Evolutionary conservation across 1,140 invertebrate species (phyloP), one percentile per base, ranked within the genome.

Genomic region (Epicauta chinensis): DNA sequence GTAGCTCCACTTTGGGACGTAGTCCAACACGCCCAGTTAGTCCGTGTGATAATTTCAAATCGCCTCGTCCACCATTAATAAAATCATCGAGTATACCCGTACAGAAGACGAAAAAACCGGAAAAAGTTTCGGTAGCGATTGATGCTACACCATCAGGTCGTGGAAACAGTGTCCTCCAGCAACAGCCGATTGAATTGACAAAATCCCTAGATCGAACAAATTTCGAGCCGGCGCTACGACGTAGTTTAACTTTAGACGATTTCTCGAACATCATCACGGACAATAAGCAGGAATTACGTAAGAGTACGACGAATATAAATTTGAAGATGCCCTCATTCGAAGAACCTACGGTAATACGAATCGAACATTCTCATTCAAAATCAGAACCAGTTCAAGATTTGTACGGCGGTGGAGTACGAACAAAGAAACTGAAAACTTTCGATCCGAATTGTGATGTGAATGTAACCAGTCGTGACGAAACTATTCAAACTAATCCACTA

Each of bases 91-190:
- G 52, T 44, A 53, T 61, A 44, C 44, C 52, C 16, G 47, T 53
- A 45, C 45, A 37, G 48, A 65, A 59, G 66, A 56, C 16, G 9
- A 58, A 72, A 23, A 78, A 78, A 56, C 71, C 74, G 0, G 78
- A 77, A 34, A 86, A 87, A 69, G 81, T 86, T 4, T 87, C 81
- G 0, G 80, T 84, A n/a, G 84, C 78, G 0, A 74, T 88, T 12
- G 85, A 88, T 69, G 86, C 85, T 0, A 88, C 86, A 5, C 83
- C 84, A 16, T 75, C 80, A 3, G 81, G 81, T 1, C 74, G 84
- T 54, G 84, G 82, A 2, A 75, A 78, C 50, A 87, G 85, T 37
- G 75, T 89, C 23, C 65, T 87, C 46, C 79, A 81, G 61, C 85
- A 87, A 71, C 76, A 84, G 62, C 85, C 85, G 5, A 86, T 87